Conservation (phyloP, 2,797 vertebrate species). For the Enteromius fasciolatus region DNA sequence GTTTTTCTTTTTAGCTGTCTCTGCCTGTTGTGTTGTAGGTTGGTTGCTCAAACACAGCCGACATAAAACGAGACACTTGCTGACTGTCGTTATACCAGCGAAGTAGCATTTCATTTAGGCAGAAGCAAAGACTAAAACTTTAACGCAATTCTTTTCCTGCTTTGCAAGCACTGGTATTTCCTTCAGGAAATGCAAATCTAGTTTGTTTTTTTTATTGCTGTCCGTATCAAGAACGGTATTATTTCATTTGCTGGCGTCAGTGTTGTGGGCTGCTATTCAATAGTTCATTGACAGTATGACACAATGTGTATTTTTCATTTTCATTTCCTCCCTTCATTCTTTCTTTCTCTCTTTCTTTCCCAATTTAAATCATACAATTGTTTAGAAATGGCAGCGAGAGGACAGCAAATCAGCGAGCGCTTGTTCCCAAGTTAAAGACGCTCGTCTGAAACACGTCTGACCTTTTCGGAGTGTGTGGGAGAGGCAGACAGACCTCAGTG, state of each 20-base stretch:
- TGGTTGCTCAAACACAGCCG: background rate
- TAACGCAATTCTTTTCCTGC: conserved; percentile 31
- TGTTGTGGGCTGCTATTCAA: conserved; percentile 20
- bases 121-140: conserved; percentile 24
- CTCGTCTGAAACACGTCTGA: conserved; percentile 59
- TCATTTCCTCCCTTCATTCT: background rate
- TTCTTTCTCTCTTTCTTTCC: background rate
- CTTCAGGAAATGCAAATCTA: conserved; percentile 41
- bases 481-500: conserved; percentile 43
- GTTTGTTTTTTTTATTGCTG: conserved; percentile 50
- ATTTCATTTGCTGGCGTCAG: conserved; percentile 54
- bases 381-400: conserved; percentile 47
- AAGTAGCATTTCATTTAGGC: background rate
- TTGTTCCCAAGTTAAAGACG: conserved; percentile 59
- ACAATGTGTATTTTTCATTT: conserved; percentile 26
- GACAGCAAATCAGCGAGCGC: conserved; percentile 53
- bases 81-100: background rate
- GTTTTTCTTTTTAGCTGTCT: conserved; percentile 11
- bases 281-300: conserved; percentile 14
- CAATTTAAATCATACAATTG: conserved; percentile 53
- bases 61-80: conserved; percentile 13
- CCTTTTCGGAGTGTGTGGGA: conserved; percentile 59
- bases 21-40: background rate
- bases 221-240: conserved; percentile 59
- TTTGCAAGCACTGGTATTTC: conserved; percentile 28